These are phyloP conservation scores for Nematopogon swammerdamellus DNA, from an alignment of 2,888 invertebrate species.

Conservation along the genomic window DNA sequence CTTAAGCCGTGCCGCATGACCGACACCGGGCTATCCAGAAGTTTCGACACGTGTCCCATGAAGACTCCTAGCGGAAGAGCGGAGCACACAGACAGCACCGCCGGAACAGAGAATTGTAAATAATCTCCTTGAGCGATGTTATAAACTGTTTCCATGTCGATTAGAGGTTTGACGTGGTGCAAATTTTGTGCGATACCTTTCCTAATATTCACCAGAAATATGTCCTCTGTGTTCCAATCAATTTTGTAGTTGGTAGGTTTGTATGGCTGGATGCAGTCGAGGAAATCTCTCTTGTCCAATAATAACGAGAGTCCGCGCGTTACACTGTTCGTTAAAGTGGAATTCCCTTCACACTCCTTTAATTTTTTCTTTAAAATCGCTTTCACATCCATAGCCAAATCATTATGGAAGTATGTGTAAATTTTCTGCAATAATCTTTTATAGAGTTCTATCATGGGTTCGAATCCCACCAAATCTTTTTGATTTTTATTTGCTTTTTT, in stretches of 20 bases:
- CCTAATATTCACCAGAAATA: constrained; percentile 2
- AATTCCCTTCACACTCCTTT: background rate
- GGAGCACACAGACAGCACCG: background rate
- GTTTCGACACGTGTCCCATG: background rate
- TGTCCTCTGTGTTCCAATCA: constrained; percentile 1
- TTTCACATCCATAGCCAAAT: background rate
- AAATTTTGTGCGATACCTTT: constrained; percentile 8
- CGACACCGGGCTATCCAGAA: background rate
- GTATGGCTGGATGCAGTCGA: background rate
- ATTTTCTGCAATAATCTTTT: background rate
- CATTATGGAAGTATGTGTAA: background rate
- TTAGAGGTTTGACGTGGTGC: constrained; percentile 7
- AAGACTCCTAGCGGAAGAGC: background rate
- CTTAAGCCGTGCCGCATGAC: background rate
- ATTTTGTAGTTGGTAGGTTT: background rate
- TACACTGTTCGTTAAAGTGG: background rate
- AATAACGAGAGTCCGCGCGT: background rate
- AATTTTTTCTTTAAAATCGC: background rate
- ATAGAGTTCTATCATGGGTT: background rate
- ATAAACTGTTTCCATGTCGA: constrained; percentile 2
- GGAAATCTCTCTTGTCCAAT: background rate
- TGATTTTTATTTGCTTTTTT: too few species aligned
- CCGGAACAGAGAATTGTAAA: background rate
- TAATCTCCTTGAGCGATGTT: constrained; percentile 1
- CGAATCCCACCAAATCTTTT: too few species aligned